Evolutionary conservation across 1,140 invertebrate species (phyloP), one percentile per base, ranked within the genome.

Genomic region (Maconellicoccus hirsutus): DNA sequence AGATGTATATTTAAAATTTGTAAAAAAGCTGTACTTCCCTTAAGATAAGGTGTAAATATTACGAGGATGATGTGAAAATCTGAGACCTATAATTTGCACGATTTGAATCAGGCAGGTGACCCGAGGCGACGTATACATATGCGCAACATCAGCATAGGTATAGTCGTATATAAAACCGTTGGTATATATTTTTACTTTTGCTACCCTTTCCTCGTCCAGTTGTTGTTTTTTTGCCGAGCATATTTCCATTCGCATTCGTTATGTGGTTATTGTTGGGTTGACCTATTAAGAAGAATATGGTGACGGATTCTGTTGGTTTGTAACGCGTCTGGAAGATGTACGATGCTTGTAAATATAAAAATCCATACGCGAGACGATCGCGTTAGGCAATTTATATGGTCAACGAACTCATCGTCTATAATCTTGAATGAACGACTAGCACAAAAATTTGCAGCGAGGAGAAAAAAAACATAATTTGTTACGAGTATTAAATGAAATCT

Each of bases 21-120:
- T 52, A 8, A 25, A 66, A 66, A 66, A 66, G 61, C 25, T 66
- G 22, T 66, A 16, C 25, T 66, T 26, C 61, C 61, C 61, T 66
- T 66, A 25, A 66, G 61, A 66, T 66, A 66, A 66, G 61, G 61
- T 66, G 61, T 66, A 66, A 66, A 66, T 66, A 66, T 66, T 66
- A 26, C 25, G 25, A 66, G 61, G 61, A 66, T 66, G 21, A 66
- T 66, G 61, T 66, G 61, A 66, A 66, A 66, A 66, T 66, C 8
- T 8, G 3, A 66, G 61, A 66, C 61, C 61, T 66, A 26, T 66
- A 66, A 66, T 66, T 66, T 66, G 61, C 61, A 66, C 21, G 61
- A 66, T 66, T 26, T 66, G 61, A 66, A 66, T 66, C 61, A 66
- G 61, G 22, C 3, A 33, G 29, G 10, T 52, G 42, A 52, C 42